These are phyloP conservation scores for Caenorhabditis angaria DNA, from an alignment of 2,888 invertebrate genomes.

Conservation along the genomic window DNA sequence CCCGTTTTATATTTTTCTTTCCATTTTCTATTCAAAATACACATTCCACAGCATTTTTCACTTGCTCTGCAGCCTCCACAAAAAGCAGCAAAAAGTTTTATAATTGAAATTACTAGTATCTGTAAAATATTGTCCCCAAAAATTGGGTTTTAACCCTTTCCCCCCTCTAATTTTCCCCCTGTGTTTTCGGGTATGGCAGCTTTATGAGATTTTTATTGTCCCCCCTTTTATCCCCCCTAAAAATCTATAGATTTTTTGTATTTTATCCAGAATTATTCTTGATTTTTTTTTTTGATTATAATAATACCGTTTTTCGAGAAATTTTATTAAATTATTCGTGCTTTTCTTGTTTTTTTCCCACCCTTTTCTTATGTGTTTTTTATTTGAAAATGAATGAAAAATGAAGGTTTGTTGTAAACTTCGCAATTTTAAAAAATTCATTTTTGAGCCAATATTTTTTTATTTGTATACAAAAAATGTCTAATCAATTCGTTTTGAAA, in stretches of 20 bases:
- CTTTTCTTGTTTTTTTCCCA: background rate
- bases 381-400: too few species aligned
- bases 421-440: too few species aligned
- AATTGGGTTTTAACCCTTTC: constrained; percentile 2
- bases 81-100: background rate
- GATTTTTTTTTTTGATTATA: background rate
- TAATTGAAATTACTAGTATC: constrained; percentile 1
- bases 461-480: background rate
- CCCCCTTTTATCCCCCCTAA: constrained; percentile 4
- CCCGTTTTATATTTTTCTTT: background rate
- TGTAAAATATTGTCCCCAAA: background rate
- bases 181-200: constrained; percentile 30
- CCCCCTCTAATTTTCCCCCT: constrained; percentile 8
- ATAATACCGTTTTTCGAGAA: background rate
- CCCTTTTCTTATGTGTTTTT: too few species aligned
- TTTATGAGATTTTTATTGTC: constrained; percentile 20
- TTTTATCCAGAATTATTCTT: background rate
- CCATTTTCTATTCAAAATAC: background rate
- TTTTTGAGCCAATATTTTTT: too few species aligned
- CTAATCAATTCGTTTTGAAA: constrained; percentile 3
- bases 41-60: constrained; percentile 1
- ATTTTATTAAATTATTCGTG: constrained; percentile 3
- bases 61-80: too few species aligned
- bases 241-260: background rate
- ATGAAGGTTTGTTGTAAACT: too few species aligned